phyloP scores from a whole-genome alignment of 2,113 vertebrate species.

The Drymodes brunneopygia region DNA sequence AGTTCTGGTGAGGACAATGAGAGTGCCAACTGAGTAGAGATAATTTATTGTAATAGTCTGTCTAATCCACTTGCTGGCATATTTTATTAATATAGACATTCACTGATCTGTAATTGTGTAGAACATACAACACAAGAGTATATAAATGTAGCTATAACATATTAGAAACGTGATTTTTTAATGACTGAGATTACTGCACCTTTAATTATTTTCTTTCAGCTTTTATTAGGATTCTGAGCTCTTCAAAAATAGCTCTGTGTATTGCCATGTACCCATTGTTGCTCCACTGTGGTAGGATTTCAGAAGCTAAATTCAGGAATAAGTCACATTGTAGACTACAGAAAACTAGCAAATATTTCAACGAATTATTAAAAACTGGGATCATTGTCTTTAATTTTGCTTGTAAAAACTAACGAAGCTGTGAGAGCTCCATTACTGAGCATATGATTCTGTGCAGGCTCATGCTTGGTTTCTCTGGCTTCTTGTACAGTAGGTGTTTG shows the following conservation, averaged over 20 bases:
- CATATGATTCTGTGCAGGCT: constrained; percentile 16
- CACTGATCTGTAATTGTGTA: not conserved
- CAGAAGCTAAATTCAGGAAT: not conserved
- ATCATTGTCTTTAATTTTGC: not conserved
- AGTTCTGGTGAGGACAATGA: constrained; percentile 38
- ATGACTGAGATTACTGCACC: not conserved
- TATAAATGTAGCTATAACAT: not conserved
- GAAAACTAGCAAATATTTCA: not conserved
- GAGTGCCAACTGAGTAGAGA: constrained; percentile 6
- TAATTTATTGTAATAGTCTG: constrained; percentile 29
- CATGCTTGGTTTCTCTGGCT: constrained; percentile 1
- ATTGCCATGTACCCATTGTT: not conserved
- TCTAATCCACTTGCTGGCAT: not conserved
- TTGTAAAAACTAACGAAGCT: not conserved
- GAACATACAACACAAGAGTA: not conserved
- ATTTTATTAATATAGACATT: constrained; percentile 11
- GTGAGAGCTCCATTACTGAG: not conserved
- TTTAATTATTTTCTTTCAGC: not conserved
- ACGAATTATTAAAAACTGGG: not conserved
- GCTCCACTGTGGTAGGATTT: not conserved
- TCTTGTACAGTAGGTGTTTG: constrained; percentile 57
- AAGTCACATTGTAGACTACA: not conserved
- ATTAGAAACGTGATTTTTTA: not conserved
- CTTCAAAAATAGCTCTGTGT: not conserved
- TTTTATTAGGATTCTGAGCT: not conserved